Conservation (phyloP, 2,888 invertebrate species). For the Sinopyrophorus schimmeli region DNA sequence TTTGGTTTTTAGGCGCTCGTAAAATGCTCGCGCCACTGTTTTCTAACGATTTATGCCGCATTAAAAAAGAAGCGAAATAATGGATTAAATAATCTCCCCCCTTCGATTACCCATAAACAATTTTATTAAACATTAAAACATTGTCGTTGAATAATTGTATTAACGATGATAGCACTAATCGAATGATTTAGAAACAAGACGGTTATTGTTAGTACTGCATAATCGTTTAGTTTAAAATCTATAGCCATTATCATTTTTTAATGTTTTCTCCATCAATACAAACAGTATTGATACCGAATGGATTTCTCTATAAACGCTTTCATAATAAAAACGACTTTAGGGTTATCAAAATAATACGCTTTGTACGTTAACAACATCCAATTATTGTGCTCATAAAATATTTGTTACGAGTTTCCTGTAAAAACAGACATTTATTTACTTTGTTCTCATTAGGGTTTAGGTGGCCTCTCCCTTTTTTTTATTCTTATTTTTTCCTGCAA, state of each 20-base stretch:
- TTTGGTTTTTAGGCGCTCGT: background rate
- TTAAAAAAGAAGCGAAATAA: background rate
- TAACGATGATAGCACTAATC: slow-evolving; percentile 11
- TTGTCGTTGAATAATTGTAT: slow-evolving; percentile 14
- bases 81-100: slow-evolving; percentile 13
- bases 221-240: slow-evolving; percentile 22
- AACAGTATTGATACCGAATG: slow-evolving; percentile 10
- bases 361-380: too few relatives aligned
- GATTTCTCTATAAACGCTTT: slow-evolving; percentile 11
- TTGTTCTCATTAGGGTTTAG: too few relatives aligned
- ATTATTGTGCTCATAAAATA: too few relatives aligned
- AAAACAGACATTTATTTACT: too few relatives aligned
- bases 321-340: slow-evolving; percentile 12
- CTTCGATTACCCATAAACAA: slow-evolving; percentile 22
- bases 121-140: slow-evolving; percentile 22
- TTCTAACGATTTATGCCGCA: background rate
- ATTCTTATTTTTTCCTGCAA: too few relatives aligned
- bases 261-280: slow-evolving; percentile 7
- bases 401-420: too few relatives aligned
- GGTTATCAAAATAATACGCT: too few relatives aligned
- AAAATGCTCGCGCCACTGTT: background rate
- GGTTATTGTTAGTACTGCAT: slow-evolving; percentile 24
- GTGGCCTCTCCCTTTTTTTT: too few relatives aligned
- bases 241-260: slow-evolving; percentile 19
- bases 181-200: slow-evolving; percentile 18